Evolutionary conservation across 2,888 invertebrate genomes (phyloP), one percentile per base, ranked within the genome.

Genomic region (Zaprionus obscuricornis): DNA sequence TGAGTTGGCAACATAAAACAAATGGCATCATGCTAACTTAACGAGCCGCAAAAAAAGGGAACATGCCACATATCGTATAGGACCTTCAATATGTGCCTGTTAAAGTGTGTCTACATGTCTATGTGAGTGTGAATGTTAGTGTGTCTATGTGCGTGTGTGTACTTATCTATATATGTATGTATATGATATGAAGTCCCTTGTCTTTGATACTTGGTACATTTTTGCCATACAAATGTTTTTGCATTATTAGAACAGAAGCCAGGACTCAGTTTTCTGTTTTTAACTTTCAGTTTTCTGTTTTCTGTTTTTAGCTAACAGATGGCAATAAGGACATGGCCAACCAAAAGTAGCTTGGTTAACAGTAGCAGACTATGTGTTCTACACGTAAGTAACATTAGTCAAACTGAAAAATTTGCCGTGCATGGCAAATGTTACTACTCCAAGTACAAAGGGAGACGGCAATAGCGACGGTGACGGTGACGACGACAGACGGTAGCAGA

Each of bases 331-430:
- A n/a, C 13, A n/a, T 24, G 40, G 22, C 27, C n/a, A 7, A 6
- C 37, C 2, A 26, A 16, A 46, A 39, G 42, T 18, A 37, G 11
- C 6, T 8, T 31, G 37, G 51, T 13, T 40, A n/a, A n/a, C 50
- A 24, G 40, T 46, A 14, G 42, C 20, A 34, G 40, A 50, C 47
- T 31, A 65, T 59, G 56, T 78, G 60, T 65, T 56, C 56, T 73
- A 78, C 78, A 78, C 78, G 78, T 78, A 85, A 85, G 51, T 66
- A 66, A 74, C 78, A 78, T 78, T 85, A 78, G 78, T 85, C 78
- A 78, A 74, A 74, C 78, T 72, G 62, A 58, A 39, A 65, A 72
- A 64, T 57, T 63, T 57, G 77, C 76, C 50, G 81, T 75, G 76
- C 76, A 43, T 65, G 57, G 62, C 58, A 58, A 68, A 63, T 65